A percentile compares a stretch with the other conserved stretches of the same genome.
phyloP scores from a whole-genome alignment of 2,888 invertebrate genomes.

The Euproctis similis region DNA sequence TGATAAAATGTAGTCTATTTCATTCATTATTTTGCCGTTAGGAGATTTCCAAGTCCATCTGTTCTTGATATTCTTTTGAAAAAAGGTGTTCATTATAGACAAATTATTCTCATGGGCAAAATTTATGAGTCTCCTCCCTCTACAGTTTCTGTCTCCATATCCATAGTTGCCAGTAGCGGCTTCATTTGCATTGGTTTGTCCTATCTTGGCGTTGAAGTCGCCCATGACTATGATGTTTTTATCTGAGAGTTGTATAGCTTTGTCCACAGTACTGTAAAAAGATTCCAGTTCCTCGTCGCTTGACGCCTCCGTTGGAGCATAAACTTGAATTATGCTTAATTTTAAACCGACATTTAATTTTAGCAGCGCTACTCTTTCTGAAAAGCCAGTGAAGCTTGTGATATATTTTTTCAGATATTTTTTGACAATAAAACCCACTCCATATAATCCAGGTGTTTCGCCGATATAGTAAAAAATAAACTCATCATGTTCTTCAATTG shows the following conservation, averaged over 20 bases:
- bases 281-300: background rate
- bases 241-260: background rate
- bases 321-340: background rate
- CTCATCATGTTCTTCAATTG: slow-evolving; percentile 10
- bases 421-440: slow-evolving; percentile 12
- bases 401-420: slow-evolving; percentile 5
- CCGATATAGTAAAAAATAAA: slow-evolving; percentile 9
- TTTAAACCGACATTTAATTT: background rate
- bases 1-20: slow-evolving; percentile 1
- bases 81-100: background rate
- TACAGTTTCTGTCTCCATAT: background rate
- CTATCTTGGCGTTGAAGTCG: background rate
- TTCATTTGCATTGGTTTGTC: background rate
- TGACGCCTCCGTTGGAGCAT: slow-evolving; percentile 1
- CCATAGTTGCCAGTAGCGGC: background rate
- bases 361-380: background rate
- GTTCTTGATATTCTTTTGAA: background rate
- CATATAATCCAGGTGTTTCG: slow-evolving; percentile 5
- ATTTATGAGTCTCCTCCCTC: background rate
- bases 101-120: background rate
- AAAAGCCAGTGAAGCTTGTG: background rate
- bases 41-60: background rate
- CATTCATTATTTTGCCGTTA: background rate
- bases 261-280: background rate
- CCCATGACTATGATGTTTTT: background rate